These are phyloP conservation scores for Lochmaea capreae DNA, from an alignment of 2,888 invertebrate genomes.

Conservation along the genomic window DNA sequence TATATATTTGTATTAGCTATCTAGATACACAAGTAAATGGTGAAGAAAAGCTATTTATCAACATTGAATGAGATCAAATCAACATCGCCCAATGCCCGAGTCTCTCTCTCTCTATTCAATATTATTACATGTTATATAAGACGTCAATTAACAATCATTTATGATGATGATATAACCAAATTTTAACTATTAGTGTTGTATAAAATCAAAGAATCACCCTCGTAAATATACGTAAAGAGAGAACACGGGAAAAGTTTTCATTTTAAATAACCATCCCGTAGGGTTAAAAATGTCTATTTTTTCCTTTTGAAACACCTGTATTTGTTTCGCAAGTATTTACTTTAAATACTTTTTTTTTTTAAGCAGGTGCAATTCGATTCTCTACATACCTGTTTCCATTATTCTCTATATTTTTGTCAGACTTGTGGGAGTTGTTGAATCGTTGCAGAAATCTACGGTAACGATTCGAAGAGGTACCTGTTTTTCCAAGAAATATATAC, in stretches of 20 bases:
- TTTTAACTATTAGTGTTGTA: not conserved
- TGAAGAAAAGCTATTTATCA: conserved; percentile 12
- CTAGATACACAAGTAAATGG: conserved; percentile 1
- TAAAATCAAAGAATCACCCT: no score
- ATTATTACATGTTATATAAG: not conserved
- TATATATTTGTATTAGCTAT: conserved; percentile 3
- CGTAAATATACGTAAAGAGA: no score
- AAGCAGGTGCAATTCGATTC: conserved; percentile 40
- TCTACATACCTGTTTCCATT: conserved; percentile 25
- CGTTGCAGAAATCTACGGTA: no score
- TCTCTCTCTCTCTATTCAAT: not conserved
- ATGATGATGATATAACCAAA: not conserved
- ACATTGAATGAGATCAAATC: conserved; percentile 10
- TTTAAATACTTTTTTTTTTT: conserved; percentile 28
- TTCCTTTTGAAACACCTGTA: conserved; percentile 43
- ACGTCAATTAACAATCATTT: not conserved
- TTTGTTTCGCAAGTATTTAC: conserved; percentile 49
- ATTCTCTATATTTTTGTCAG: not conserved
- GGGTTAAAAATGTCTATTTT: conserved; percentile 1
- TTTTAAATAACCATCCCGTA: not conserved
- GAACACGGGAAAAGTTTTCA: no score
- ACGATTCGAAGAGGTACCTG: no score
- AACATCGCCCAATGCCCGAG: not conserved
- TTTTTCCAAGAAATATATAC: not conserved
- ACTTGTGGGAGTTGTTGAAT: not conserved